A percentile compares a stretch with the other conserved stretches of the same genome.
Evolutionary conservation across 2,797 vertebrate genomes (phyloP).

Genomic region (Emydoidea blandingii): DNA sequence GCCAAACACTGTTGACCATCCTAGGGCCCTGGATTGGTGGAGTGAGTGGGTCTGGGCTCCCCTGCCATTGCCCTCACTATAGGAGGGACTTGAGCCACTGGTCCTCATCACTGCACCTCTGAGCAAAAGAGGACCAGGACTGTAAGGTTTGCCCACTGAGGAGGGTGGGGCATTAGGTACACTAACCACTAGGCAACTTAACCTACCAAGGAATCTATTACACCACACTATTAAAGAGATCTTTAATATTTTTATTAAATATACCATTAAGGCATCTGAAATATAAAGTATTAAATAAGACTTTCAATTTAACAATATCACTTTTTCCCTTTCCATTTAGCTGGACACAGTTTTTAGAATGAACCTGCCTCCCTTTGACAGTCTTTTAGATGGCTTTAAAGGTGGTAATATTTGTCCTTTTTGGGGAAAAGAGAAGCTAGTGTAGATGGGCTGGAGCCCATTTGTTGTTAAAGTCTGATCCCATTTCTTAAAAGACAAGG

Average conservation of each 20-base stretch:
- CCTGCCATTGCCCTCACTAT: not conserved
- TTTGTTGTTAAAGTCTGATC: not conserved
- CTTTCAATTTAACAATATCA: not conserved
- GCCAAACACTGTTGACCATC: no score
- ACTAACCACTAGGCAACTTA: not conserved
- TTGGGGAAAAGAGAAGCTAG: not conserved
- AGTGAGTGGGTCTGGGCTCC: not conserved
- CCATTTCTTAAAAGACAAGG: not conserved
- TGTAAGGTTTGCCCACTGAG: not conserved
- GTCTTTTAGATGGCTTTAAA: not conserved
- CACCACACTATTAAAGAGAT: not conserved
- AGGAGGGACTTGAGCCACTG: not conserved
- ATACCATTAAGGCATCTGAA: not conserved
- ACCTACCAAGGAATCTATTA: not conserved
- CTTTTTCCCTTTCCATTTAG: not conserved
- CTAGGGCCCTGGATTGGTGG: no score
- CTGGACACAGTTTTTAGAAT: not conserved
- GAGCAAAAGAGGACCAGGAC: not conserved
- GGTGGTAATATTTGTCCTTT: not conserved
- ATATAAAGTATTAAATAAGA: not conserved
- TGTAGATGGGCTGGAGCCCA: not conserved
- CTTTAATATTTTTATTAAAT: not conserved
- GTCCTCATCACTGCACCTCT: not conserved
- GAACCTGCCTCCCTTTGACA: not conserved
- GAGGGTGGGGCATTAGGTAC: not conserved